Base-by-base conservation (phyloP, 2,113 vertebrate species). In the Prietella phreatophila region DNA sequence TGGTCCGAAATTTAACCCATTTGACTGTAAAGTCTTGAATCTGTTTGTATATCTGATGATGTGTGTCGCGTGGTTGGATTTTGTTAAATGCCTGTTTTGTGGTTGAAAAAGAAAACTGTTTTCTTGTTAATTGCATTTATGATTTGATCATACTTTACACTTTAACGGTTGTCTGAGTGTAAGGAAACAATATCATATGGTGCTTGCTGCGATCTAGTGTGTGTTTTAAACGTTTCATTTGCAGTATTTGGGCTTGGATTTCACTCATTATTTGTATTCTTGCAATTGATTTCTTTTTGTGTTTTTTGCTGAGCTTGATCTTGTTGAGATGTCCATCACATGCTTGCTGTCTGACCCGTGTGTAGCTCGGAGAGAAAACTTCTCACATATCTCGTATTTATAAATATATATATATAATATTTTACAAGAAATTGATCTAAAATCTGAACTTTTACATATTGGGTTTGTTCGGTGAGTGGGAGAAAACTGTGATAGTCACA, bases 251-350 rank as follows among this genome's bases (percentile, higher is more conserved):
- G 27, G 27, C 69, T 58, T 69, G 50, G 17, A 58, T 82, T 87
- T 76, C 19, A 50, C 19, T 22, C 27, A 83, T 83, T 33, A n/a
- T 61, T 87, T 83, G 36, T 83, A 73, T 69, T 55, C 19, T 53
- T 71, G 56, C 83, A 19, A 19, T 61, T 53, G 33, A 5, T 76
- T 42, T 78, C 5, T n/a, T 76, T 75, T 36, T 76, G 14, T 39
- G 13, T 82, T 82, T 86, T 71, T 69, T 42, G 47, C 20, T 9
- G 10, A 73, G 27, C 53, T 22, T 86, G 53, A 82, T 53, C 79
- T 33, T 81, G 61, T 56, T 65, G 20, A 76, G 36, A 75, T 87
- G 83, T 78, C 58, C 86, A 78, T 84, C 73, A 84, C 82, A 53
- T 79, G 39, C 86, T 76, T 53, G 83, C 30, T 55, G 33, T 87